Base-by-base conservation (phyloP, 2,113 vertebrate genomes). In the Corythornis madagascariensis region DNA sequence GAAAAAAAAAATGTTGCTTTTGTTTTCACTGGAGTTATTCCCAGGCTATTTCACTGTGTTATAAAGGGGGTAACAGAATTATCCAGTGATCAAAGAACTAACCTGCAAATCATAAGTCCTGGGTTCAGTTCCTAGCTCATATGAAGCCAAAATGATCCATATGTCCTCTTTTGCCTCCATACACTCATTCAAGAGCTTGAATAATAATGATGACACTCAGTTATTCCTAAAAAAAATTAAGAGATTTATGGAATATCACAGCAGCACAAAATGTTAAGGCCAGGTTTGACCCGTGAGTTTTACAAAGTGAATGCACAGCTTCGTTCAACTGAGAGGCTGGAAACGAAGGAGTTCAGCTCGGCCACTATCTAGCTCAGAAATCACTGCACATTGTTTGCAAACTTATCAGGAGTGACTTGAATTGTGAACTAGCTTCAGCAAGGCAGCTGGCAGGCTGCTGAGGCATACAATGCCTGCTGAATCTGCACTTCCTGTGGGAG, bases 381-480 rank as follows among this genome's bases (percentile, higher is more conserved):
- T 92, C 93, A 83, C 73, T 60, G 80, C 56, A 29, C 89, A 88
- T 92, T 95, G 91, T 95, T 95, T 93, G 94, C 95, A 93, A 93
- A 95, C 84, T 94, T 91, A 86, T 79, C 86, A 52, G 92, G 89
- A 89, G 64, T 91, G 91, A 89, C 86, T 89, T 66, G 94, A 95
- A 94, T 96, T 43, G 91, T 89, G 92, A 93, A 94, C 90, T 45
- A 92, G 90, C 90, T 90, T 38, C 55, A 86, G 92, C 63, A 5
- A 89, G 86, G 95, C 94, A 96, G 86, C 93, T 93, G 97, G 91
- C 92, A 91, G 91, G 87, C 88, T 94, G 92, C 83, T 92, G 87
- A 60, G 55, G 74, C 88, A 63, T 13, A 92, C 95, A 96, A 84
- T 96, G 94, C 92, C 94, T 95, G 91, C 94, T 87, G 88, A 85